Evolutionary conservation across 1,140 invertebrate genomes (phyloP).

Genomic region (Platorchestia sp.): DNA sequence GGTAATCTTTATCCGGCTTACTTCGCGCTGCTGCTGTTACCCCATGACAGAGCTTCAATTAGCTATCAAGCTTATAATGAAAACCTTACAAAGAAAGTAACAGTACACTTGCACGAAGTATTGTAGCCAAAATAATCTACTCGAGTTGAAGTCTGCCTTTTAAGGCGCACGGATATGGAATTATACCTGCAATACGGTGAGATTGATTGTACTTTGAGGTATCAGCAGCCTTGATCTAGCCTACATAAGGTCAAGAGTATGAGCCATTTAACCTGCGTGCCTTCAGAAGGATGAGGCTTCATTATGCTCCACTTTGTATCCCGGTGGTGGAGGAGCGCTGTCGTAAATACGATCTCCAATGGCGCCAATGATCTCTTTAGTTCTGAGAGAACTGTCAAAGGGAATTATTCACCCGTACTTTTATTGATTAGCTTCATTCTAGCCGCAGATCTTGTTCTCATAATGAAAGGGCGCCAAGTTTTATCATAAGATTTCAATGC

Average conservation of each 20-base stretch:
- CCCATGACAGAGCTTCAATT: neutral
- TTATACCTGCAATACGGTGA: neutral
- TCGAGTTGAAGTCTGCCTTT: neutral
- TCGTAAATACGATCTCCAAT: neutral
- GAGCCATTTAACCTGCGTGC: neutral
- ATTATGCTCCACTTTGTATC: neutral
- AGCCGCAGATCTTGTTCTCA: neutral
- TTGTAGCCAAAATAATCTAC: neutral
- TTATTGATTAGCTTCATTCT: neutral
- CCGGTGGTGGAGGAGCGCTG: neutral
- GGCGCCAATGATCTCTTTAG: neutral
- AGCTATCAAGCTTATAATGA: neutral
- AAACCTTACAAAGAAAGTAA: neutral
- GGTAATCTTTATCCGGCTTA: neutral
- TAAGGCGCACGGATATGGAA: neutral
- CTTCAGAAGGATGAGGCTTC: neutral
- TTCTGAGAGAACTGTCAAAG: neutral
- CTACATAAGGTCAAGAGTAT: conserved; percentile 30
- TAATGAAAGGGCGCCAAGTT: neutral
- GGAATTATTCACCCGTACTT: neutral
- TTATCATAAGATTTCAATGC: neutral
- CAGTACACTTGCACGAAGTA: neutral
- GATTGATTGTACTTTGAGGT: conserved; percentile 2
- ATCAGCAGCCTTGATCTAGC: conserved; percentile 24
- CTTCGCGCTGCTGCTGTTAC: neutral